Base-by-base conservation (phyloP, 1,140 invertebrate species). In the Scylla paramamosain region DNA sequence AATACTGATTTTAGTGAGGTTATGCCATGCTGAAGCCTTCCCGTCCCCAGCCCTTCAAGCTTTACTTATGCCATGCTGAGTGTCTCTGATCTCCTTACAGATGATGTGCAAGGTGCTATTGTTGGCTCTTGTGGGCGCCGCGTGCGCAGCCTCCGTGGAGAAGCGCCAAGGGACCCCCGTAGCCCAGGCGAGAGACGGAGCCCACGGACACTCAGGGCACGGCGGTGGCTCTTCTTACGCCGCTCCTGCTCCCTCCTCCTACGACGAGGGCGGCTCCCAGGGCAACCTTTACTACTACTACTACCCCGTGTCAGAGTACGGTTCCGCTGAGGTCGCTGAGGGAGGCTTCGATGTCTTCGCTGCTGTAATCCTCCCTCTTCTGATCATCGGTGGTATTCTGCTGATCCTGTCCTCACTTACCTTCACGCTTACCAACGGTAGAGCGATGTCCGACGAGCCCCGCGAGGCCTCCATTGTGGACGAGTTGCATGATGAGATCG, bases 231-330 rank as follows among this genome's bases (percentile, higher is more conserved):
- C 90, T 28, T 94, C 93, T 12, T 88, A 95, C 46, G 95, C 96
- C 20, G 93, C 95, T 12, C 86, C 95, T 12, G 95, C 96, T 32
- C 96, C 96, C 4, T 94, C 95, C 48, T 77, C 95, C 16, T 92
- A 93, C 39, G 94, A 95, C 52, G 93, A 95, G 32, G 92, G 93
- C 25, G 96, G 96, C 31, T 95, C 94, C 28, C 94, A 95, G 82
- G 96, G 96, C 29, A 96, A 96, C 93, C 96, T 96, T 90, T 96
- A 96, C 91, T 96, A 96, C 95, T 96, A 96, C 93, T 96, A 96
- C 93, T 96, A 96, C 93, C 96, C 96, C 84, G 96, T 95, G 28
- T 91, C 96, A 20, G 95, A 95, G 83, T 95, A 96, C 82, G 94
- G 92, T 16, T 39, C 82, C 82, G 88, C 93, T 45, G 95, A 94